These are phyloP conservation scores for Ostrea denselamellosa DNA, from an alignment of 1,140 invertebrate genomes.

Conservation along the genomic window DNA sequence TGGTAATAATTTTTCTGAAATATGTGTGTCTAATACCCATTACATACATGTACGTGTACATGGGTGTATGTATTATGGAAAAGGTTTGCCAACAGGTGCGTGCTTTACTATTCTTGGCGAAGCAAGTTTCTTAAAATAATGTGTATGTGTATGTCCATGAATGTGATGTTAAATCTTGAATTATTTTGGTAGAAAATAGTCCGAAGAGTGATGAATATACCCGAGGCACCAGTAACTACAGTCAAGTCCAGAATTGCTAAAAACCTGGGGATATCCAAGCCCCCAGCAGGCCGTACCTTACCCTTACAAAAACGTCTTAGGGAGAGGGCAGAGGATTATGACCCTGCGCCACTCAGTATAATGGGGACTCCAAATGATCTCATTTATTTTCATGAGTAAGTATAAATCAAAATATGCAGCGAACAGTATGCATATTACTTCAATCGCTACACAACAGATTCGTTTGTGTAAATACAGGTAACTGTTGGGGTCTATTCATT, in stretches of 20 bases:
- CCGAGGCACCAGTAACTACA: constrained; percentile 60
- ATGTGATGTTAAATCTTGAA: background rate
- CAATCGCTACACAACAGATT: too few relatives aligned
- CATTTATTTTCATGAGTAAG: constrained; percentile 78
- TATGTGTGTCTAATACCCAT: too few relatives aligned
- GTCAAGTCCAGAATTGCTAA: constrained; percentile 78
- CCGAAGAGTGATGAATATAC: constrained; percentile 17
- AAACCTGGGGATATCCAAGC: constrained; percentile 77
- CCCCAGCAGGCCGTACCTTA: constrained; percentile 73
- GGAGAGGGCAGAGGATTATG: constrained; percentile 60
- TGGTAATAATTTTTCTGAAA: too few relatives aligned
- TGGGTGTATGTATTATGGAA: too few relatives aligned
- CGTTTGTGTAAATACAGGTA: too few relatives aligned
- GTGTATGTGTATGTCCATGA: background rate
- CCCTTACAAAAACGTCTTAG: constrained; percentile 76
- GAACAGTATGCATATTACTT: too few relatives aligned
- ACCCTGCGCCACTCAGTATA: constrained; percentile 79
- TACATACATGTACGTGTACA: too few relatives aligned
- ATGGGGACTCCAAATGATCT: constrained; percentile 83
- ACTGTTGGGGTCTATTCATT: too few relatives aligned
- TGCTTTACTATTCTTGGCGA: too few relatives aligned
- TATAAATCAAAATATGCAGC: background rate
- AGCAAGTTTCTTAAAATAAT: background rate
- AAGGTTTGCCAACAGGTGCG: too few relatives aligned
- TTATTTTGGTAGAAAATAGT: background rate